Evolutionary conservation across 2,888 invertebrate species (phyloP).

Genomic region (Microctonus hyperodae): DNA sequence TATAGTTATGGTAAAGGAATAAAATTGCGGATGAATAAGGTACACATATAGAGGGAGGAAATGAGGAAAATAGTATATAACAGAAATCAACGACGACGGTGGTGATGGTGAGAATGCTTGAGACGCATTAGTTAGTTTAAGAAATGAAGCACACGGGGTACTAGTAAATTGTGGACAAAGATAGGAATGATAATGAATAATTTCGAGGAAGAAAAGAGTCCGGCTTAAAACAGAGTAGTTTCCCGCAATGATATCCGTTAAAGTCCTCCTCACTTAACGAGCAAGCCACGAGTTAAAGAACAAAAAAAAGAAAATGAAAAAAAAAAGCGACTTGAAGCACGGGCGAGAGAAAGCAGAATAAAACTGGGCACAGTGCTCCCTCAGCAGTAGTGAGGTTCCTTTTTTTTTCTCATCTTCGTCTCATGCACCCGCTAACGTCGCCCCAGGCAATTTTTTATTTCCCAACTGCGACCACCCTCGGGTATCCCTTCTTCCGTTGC

Average conservation of each 20-base stretch:
- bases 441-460: constrained; percentile 24
- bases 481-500: constrained; percentile 3
- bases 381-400: constrained; percentile 10
- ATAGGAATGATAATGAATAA: constrained; percentile 55
- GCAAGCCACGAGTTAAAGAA: constrained; percentile 20
- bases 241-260: constrained; percentile 44
- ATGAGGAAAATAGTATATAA: constrained; percentile 33
- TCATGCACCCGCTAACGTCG: constrained; percentile 4
- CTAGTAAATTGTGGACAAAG: constrained; percentile 22
- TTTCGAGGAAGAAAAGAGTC: constrained; percentile 46
- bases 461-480: constrained; percentile 10
- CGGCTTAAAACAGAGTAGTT: constrained; percentile 50
- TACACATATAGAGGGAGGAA: constrained; percentile 13
- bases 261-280: constrained; percentile 29
- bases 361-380: constrained; percentile 23
- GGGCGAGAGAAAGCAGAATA: constrained; percentile 18
- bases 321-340: background rate
- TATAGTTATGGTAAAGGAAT: constrained; percentile 21
- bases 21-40: constrained; percentile 30
- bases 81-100: constrained; percentile 40
- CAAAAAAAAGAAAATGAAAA: constrained; percentile 1
- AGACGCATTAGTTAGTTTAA: constrained; percentile 5
- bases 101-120: constrained; percentile 21
- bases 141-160: constrained; percentile 10
- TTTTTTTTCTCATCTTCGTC: constrained; percentile 9